A percentile compares a stretch with the other conserved stretches of the same genome.
Conservation (phyloP, 2,113 vertebrate species). For the Bambusicola thoracicus region DNA sequence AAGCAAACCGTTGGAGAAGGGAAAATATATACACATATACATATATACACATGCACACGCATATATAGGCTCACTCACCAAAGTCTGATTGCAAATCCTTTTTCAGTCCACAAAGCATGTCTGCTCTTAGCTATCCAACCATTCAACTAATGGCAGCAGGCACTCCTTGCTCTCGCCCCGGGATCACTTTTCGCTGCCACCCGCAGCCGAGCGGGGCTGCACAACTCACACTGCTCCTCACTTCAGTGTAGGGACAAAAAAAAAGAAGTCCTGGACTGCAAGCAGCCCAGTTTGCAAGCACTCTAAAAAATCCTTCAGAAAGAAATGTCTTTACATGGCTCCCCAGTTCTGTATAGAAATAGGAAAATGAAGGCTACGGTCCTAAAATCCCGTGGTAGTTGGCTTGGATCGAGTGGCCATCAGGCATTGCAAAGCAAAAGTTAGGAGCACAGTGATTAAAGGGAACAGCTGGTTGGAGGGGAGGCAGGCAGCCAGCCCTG, state of each 20-base stretch:
- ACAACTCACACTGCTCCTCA: neutral
- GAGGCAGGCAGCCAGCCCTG: neutral
- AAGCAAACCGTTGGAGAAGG: constrained; percentile 1
- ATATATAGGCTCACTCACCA: constrained; percentile 73
- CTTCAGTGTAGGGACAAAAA: neutral
- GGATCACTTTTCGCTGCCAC: constrained; percentile 20
- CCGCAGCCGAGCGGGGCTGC: neutral
- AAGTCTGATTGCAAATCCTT: constrained; percentile 82
- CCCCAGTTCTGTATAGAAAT: neutral
- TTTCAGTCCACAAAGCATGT: constrained; percentile 85
- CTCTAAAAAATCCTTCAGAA: neutral
- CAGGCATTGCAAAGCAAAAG: constrained; percentile 30
- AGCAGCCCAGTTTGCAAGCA: neutral
- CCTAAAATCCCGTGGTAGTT: constrained; percentile 5
- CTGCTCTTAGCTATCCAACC: constrained; percentile 65
- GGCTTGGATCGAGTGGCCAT: neutral
- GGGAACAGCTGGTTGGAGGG: constrained; percentile 38
- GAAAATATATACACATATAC: neutral
- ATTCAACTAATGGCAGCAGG: constrained; percentile 52
- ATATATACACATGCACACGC: too few relatives aligned
- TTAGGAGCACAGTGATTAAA: constrained; percentile 44
- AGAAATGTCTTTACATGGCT: neutral
- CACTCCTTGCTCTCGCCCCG: neutral
- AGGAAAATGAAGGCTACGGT: neutral
- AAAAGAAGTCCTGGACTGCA: neutral